Evolutionary conservation across 2,113 vertebrate species (phyloP), one percentile per base, ranked within the genome.

Genomic region (Oncorhynchus nerka): DNA sequence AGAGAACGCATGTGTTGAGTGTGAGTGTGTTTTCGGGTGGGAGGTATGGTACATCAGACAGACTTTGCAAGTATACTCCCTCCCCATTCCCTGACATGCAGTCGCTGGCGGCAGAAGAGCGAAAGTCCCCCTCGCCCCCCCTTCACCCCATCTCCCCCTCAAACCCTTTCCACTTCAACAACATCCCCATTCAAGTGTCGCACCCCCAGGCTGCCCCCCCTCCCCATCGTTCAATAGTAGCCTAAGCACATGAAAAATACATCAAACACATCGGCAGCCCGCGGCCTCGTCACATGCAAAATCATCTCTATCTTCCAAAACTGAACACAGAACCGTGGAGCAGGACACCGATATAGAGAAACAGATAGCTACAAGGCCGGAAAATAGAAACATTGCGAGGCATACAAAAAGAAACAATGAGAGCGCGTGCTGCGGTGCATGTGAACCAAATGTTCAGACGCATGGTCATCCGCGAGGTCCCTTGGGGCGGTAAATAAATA

Each of bases 241-340:
- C 92, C 92, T 84, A 74, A 91, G 87, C 91, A 89, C 91, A 93
- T 94, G 84, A 93, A 94, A 93, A 93, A 94, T 93, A 92, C 91
- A 94, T 94, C 93, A 94, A 93, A 93, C 87, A 83, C 71, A 76
- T 76, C 75, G 76, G 28, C 67, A 0, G 90, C 93, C 90, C 73
- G 75, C 83, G 88, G 93, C 87, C 82, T 76, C 81, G 80, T 93
- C 92, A 93, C 92, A 93, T 87, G 84, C 85, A 88, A 80, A 87
- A 88, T 82, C 81, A 81, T 81, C 83, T 75, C 75, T 78, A 81
- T 81, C 81, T 81, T 68, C 68, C 82, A 86, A 84, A 82, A 49
- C 51, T 71, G 81, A 87, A 88, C 86, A 79, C 76, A 66, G 61
- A 73, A 34, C 59, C 79, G 79, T 69, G 64, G 68, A 48, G 81